Evolutionary conservation across 2,113 vertebrate genomes (phyloP), one percentile per base, ranked within the genome.

Genomic region (Tachysurus fulvidraco): DNA sequence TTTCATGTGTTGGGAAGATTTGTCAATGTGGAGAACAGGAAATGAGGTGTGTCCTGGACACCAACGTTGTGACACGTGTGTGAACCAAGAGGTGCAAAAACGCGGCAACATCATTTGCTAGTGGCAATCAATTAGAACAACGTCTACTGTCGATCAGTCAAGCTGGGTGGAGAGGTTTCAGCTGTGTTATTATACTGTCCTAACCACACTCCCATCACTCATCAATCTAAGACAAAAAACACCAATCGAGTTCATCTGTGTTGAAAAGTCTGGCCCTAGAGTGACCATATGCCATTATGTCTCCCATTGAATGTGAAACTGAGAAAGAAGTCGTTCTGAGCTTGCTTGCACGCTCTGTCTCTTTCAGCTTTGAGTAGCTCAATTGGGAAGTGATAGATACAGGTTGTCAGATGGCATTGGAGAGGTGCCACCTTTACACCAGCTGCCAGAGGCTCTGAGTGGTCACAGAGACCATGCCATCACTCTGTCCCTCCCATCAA

Each of bases 301-400:
- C 30, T 46, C 30, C 12, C 59, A 30, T 5, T n/a, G 50, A 64
- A 79, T 28, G 74, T 60, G 14, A 46, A 83, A 44, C 1, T 4
- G 36, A 30, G 80, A 83, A 36, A 65, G 74, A 54, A 52, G 62
- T 17, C 55, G 67, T 57, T 62, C 55, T 21, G 19, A 6, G 74
- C 88, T 86, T 17, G 60, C 78, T 83, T 65, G 82, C 86, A 91
- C 86, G 86, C 86, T 88, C 57, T 90, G 64, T 85, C 85, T 85
- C 88, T 69, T 88, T 81, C 89, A 90, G 87, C 88, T 85, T 91
- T 91, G 93, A 95, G 94, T 93, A 91, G 94, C 94, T 94, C 94
- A 95, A 96, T 96, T 94, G 94, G 93, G 93, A 93, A 95, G 95
- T 96, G 95, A 96, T 96, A 94, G 93, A 96, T 95, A 94, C 95